Conservation (phyloP, 92 coral and sea anemone species). For the Hydrozoanthus gracilis region DNA sequence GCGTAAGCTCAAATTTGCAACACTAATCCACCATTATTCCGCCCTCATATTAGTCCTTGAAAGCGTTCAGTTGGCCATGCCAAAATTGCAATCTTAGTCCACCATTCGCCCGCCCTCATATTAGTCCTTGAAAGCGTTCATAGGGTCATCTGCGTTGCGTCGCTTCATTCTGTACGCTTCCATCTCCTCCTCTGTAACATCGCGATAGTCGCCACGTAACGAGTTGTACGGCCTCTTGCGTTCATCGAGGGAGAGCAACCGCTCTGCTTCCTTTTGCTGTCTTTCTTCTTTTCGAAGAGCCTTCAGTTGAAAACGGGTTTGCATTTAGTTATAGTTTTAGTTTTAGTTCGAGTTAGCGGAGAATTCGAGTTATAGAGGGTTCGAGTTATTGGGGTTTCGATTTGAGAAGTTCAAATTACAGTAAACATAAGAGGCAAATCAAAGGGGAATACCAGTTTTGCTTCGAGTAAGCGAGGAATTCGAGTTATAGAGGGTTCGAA, state of each 20-base stretch:
- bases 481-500: too few species aligned
- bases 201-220: constrained; percentile 82
- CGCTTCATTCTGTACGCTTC: constrained; percentile 95
- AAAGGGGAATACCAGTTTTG: not conserved
- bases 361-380: too few species aligned
- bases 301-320: constrained; percentile 31
- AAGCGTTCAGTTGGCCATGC: too few species aligned
- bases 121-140: constrained; percentile 73
- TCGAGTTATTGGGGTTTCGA: too few species aligned
- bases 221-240: constrained; percentile 96
- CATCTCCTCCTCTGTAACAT: constrained; percentile 93
- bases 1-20: too few species aligned
- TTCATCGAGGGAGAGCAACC: constrained; percentile 84
- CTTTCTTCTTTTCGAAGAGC: constrained; percentile 86
- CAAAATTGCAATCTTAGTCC: not conserved
- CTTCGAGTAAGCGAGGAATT: not conserved
- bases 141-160: constrained; percentile 91
- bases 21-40: too few species aligned
- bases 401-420: too few species aligned
- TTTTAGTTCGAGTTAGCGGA: too few species aligned
- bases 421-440: too few species aligned
- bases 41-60: too few species aligned
- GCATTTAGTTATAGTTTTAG: too few species aligned
- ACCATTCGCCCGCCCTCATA: constrained; percentile 40
- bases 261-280: constrained; percentile 83